Evolutionary conservation across 2,797 vertebrate genomes (phyloP).

Genomic region (Aphelocoma californica): DNA sequence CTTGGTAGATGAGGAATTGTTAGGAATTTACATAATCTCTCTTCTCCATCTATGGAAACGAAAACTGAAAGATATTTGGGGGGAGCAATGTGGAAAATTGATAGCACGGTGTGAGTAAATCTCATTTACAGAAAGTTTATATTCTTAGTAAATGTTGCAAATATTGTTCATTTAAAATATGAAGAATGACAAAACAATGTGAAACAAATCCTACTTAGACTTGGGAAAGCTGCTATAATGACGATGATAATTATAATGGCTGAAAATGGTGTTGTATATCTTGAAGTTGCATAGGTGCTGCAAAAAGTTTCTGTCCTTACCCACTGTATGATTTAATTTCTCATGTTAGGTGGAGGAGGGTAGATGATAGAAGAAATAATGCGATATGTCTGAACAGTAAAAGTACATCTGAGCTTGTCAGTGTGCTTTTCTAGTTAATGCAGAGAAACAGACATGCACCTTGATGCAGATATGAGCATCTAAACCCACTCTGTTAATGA

Average conservation of each 20-base stretch:
- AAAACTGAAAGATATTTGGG: not conserved
- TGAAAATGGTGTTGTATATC: not conserved
- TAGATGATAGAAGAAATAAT: not conserved
- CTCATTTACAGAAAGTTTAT: not conserved
- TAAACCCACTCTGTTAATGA: not conserved
- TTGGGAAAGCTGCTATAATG: not conserved
- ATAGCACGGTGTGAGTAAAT: not conserved
- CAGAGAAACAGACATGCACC: not conserved
- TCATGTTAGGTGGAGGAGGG: not conserved
- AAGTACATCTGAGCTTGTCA: not conserved
- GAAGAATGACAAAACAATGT: not conserved
- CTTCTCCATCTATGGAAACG: not conserved
- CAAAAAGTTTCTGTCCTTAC: not conserved
- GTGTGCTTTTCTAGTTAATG: not conserved
- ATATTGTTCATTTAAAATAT: not conserved
- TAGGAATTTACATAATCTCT: constrained; percentile 9
- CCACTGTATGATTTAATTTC: not conserved
- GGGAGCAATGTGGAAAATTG: not conserved
- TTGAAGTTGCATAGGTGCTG: not conserved
- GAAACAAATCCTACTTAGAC: not conserved
- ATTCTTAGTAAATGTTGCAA: not conserved
- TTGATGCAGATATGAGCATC: not conserved
- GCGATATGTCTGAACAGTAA: not conserved
- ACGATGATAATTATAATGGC: not conserved
- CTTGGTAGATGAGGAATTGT: constrained; percentile 2